Percentiles rank a stretch among this genome's conserved stretches.
Evolutionary conservation across 2,888 invertebrate genomes (phyloP).

Genomic region (Osedax frankpressi): DNA sequence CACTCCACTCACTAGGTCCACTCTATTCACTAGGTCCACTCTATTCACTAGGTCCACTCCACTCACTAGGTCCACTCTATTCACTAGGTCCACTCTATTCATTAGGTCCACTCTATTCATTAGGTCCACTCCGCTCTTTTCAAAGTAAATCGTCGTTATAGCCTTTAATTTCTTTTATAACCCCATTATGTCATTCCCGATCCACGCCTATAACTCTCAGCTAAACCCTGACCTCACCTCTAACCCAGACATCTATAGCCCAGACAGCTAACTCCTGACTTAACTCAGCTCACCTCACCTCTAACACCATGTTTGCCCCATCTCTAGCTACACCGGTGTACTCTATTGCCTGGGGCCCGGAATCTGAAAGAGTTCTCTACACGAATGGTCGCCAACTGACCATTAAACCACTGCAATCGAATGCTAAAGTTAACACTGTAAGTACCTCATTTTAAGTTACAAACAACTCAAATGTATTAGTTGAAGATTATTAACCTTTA

Average conservation of each 20-base stretch:
- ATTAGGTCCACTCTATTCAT: no score
- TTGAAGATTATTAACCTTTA: no score
- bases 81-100: no score
- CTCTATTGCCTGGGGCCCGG: conserved; percentile 63
- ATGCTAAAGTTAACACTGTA: conserved; percentile 50
- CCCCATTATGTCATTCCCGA: background rate
- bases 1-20: no score
- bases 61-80: no score
- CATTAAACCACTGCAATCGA: conserved; percentile 53
- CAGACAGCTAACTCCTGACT: background rate
- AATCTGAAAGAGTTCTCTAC: conserved; percentile 52
- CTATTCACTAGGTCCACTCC: no score
- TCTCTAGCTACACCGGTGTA: conserved; percentile 58
- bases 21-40: no score
- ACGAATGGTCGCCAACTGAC: conserved; percentile 52
- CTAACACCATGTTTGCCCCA: conserved; percentile 37
- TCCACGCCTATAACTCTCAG: background rate
- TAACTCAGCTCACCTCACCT: background rate
- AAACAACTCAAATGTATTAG: no score
- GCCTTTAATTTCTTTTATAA: no score
- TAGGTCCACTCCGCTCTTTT: no score
- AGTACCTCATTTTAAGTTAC: conserved; percentile 17
- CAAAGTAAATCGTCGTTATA: no score
- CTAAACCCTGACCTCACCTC: background rate
- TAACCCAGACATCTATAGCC: background rate